These are phyloP conservation scores for Orthonyx spaldingii DNA, from an alignment of 2,113 vertebrate species.

Conservation along the genomic window DNA sequence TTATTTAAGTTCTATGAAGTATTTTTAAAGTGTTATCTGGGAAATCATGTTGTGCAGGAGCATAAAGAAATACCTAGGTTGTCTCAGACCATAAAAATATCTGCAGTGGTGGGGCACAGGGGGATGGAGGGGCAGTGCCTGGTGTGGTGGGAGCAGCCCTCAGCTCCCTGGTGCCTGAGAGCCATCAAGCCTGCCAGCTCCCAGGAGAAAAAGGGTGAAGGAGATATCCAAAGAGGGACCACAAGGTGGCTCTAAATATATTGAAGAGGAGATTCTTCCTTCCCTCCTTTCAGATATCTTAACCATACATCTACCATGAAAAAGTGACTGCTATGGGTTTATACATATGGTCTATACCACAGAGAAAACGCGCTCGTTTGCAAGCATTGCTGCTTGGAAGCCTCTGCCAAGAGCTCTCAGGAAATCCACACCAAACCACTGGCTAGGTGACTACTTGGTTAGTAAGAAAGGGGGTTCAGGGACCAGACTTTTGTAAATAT, in stretches of 20 bases:
- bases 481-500: background rate
- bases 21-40: background rate
- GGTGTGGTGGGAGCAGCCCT: background rate
- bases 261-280: background rate
- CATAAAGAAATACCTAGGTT: background rate
- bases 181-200: background rate
- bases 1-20: background rate
- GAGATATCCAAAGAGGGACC: background rate
- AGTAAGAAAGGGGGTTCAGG: background rate
- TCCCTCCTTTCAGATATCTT: background rate
- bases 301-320: background rate
- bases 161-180: rapidly evolving
- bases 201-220: background rate
- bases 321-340: background rate
- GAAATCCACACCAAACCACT: background rate
- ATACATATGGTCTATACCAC: background rate
- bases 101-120: background rate
- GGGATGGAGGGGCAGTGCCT: background rate
- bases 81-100: background rate
- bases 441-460: background rate
- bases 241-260: background rate
- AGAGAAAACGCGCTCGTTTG: background rate
- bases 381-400: background rate
- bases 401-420: background rate
- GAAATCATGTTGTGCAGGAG: background rate